Percentiles rank a stretch among this genome's conserved stretches.
phyloP scores from a whole-genome alignment of 2,797 vertebrate species.

The Tragelaphus oryx region DNA sequence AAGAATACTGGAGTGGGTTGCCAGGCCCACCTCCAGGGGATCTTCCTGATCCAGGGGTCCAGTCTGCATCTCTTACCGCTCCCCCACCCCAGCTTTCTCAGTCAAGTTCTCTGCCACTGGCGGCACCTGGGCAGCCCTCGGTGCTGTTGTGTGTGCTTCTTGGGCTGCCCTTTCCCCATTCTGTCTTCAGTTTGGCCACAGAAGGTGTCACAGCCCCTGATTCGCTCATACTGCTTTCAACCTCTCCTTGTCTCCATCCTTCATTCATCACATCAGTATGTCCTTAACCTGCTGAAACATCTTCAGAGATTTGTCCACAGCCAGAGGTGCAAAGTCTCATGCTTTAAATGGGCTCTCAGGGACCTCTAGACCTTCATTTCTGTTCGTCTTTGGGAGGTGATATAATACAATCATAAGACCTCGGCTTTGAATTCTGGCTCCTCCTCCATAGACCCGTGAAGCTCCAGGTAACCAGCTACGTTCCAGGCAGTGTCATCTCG shows the following conservation, averaged over 20 bases:
- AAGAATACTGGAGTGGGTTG: neutral
- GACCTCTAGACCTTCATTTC: neutral
- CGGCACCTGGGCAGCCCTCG: neutral
- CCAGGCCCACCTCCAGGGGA: neutral
- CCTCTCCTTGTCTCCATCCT: neutral
- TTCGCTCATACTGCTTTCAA: fast-evolving
- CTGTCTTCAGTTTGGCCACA: fast-evolving
- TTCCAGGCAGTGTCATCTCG: neutral
- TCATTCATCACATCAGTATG: fast-evolving
- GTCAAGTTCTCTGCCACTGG: neutral
- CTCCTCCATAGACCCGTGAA: neutral
- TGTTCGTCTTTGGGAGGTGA: neutral
- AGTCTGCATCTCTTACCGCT: too few species aligned
- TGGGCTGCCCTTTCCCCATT: neutral
- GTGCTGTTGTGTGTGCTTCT: fast-evolving
- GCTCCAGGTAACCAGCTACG: neutral
- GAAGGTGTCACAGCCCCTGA: neutral
- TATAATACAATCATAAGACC: fast-evolving
- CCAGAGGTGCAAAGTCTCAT: neutral
- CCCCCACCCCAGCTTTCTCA: too few species aligned
- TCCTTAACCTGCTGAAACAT: neutral
- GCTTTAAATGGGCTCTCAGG: too few species aligned
- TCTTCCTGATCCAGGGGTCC: neutral
- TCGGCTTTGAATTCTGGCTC: neutral
- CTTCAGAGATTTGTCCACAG: neutral